Conservation (phyloP, 2,113 vertebrate genomes). For the Antennarius striatus region DNA sequence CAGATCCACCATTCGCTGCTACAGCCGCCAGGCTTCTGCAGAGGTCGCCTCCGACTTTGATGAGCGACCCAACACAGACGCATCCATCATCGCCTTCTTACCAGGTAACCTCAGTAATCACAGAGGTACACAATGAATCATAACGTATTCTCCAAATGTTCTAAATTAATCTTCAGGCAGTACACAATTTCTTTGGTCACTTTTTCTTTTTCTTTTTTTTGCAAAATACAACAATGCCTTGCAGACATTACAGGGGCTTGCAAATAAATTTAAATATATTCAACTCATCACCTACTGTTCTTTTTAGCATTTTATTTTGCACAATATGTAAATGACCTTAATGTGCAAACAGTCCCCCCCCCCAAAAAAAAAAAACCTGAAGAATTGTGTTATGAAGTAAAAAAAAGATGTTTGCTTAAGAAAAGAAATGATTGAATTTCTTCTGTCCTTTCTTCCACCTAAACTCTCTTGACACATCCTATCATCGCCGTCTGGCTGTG, state of each 20-base stretch:
- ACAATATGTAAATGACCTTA: neutral
- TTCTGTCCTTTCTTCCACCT: constrained; percentile 3
- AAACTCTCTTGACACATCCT: constrained; percentile 10
- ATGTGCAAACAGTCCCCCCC: constrained; percentile 13
- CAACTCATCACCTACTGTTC: constrained; percentile 12
- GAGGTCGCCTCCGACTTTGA: constrained; percentile 92
- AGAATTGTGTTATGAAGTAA: constrained; percentile 1
- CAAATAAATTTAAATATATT: constrained; percentile 10
- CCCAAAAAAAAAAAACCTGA: neutral
- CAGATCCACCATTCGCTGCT: constrained; percentile 88
- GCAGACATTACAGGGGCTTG: neutral
- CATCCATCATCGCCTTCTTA: constrained; percentile 85
- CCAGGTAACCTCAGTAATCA: constrained; percentile 80
- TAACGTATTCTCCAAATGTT: neutral
- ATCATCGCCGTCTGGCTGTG: constrained; percentile 11
- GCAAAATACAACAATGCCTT: constrained; percentile 7
- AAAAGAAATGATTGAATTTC: constrained; percentile 6
- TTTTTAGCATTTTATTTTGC: neutral
- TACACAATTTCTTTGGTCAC: constrained; percentile 5
- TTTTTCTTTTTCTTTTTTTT: constrained; percentile 19
- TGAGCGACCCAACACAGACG: constrained; percentile 91
- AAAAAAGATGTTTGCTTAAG: constrained; percentile 7
- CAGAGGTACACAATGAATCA: neutral
- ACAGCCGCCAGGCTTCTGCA: constrained; percentile 90
- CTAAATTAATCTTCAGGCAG: neutral